phyloP scores from a whole-genome alignment of 2,888 invertebrate genomes.

The Oligia strigilis region DNA sequence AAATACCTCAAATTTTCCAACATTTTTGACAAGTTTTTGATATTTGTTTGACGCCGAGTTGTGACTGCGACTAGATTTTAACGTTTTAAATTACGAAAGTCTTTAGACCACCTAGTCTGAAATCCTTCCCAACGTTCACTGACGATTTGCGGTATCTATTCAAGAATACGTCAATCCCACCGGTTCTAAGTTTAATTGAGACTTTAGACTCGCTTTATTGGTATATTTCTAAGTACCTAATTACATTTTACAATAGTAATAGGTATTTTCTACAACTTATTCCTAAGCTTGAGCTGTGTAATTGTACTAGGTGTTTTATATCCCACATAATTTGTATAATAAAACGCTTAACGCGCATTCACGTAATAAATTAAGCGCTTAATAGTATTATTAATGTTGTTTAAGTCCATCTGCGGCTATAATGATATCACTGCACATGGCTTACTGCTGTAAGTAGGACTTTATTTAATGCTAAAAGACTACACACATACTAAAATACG shows the following conservation, averaged over 20 bases:
- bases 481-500: background rate
- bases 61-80: too few relatives aligned
- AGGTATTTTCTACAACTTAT: conserved; percentile 5
- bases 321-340: conserved; percentile 5
- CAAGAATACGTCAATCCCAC: background rate
- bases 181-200: background rate
- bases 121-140: background rate
- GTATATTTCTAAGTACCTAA: background rate
- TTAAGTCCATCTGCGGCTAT: conserved; percentile 6
- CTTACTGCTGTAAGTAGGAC: background rate
- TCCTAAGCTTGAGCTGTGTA: background rate
- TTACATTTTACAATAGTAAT: background rate
- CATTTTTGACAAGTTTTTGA: too few relatives aligned
- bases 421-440: conserved; percentile 7
- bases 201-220: background rate
- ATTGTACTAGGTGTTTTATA: background rate
- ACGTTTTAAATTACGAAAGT: too few relatives aligned
- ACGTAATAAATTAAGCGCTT: conserved; percentile 11
- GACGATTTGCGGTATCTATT: background rate
- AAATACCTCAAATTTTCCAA: too few relatives aligned
- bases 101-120: too few relatives aligned
- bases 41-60: too few relatives aligned
- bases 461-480: conserved; percentile 11
- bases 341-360: conserved; percentile 8
- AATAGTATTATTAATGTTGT: conserved; percentile 8